These are phyloP conservation scores for Drosophila dunni DNA, from an alignment of 1,140 invertebrate species.

Conservation along the genomic window DNA sequence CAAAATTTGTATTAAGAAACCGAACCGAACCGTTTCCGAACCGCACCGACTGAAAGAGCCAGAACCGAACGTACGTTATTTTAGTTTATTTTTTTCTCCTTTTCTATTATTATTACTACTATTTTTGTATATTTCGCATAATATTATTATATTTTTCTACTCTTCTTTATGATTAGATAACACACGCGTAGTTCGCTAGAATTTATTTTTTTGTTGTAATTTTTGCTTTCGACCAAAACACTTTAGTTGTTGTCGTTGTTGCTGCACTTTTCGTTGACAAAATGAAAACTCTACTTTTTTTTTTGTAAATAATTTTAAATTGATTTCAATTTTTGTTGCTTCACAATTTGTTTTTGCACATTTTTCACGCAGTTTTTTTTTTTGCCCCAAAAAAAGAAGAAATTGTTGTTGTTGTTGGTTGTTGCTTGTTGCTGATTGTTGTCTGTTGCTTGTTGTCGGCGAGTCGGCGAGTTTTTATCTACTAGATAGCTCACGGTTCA, in stretches of 20 bases:
- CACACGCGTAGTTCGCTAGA: slow-evolving; percentile 62
- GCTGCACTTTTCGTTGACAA: slow-evolving; percentile 10
- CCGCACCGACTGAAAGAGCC: background rate
- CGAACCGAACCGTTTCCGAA: background rate
- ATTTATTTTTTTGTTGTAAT: slow-evolving; percentile 18
- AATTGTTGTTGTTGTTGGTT: slow-evolving; percentile 19
- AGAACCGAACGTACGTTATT: background rate
- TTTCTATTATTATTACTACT: slow-evolving; percentile 29
- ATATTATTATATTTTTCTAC: slow-evolving; percentile 22
- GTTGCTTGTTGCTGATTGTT: slow-evolving; percentile 29
- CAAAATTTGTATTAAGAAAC: background rate
- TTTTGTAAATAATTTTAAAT: slow-evolving; percentile 5
- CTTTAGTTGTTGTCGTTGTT: background rate
- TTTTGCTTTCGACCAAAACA: background rate
- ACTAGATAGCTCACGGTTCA: slow-evolving; percentile 73
- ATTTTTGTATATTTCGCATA: background rate
- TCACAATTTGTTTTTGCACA: slow-evolving; percentile 22
- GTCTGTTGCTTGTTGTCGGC: slow-evolving; percentile 60
- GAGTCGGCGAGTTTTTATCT: slow-evolving; percentile 79
- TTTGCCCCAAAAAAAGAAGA: slow-evolving; percentile 13
- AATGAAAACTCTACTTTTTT: background rate
- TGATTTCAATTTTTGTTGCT: background rate
- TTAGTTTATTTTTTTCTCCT: background rate
- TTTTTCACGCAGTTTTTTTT: slow-evolving; percentile 13
- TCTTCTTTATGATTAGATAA: slow-evolving; percentile 71